phyloP scores from a whole-genome alignment of 1,140 invertebrate species.

The Listronotus bonariensis region DNA sequence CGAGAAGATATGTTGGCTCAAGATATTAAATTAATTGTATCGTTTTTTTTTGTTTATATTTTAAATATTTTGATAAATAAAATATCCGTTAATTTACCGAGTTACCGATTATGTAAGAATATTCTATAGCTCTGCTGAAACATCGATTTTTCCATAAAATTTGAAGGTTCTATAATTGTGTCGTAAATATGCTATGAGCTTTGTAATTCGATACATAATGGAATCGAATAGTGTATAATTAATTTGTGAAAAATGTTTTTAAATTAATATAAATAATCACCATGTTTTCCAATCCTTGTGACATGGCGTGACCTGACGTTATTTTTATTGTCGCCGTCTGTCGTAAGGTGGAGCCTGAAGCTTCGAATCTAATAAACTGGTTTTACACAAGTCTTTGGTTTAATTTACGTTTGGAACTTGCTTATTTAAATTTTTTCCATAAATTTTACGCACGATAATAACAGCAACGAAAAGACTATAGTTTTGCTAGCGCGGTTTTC shows the following conservation, averaged over 20 bases:
- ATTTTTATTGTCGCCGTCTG: neutral
- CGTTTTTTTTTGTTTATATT: too few species aligned
- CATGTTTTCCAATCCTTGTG: constrained; percentile 17
- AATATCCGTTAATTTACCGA: too few species aligned
- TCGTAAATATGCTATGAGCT: neutral
- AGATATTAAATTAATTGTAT: too few species aligned
- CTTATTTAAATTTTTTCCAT: too few species aligned
- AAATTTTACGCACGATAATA: too few species aligned
- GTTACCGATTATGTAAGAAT: constrained; percentile 12
- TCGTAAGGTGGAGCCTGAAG: constrained; percentile 12
- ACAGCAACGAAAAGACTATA: too few species aligned
- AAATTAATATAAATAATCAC: neutral
- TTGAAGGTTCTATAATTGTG: neutral
- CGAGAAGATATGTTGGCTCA: too few species aligned
- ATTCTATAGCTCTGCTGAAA: neutral
- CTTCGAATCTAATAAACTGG: neutral
- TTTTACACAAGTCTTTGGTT: too few species aligned
- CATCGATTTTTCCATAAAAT: constrained; percentile 11
- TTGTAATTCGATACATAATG: too few species aligned
- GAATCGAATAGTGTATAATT: neutral
- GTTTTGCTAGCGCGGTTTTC: too few species aligned
- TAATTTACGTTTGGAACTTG: too few species aligned
- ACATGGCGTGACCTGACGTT: constrained; percentile 27
- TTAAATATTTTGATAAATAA: too few species aligned
- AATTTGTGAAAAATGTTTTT: neutral